A percentile compares a stretch with the other conserved stretches of the same genome.
Evolutionary conservation across 2,113 vertebrate species (phyloP).

Genomic region (Ahaetulla prasina): DNA sequence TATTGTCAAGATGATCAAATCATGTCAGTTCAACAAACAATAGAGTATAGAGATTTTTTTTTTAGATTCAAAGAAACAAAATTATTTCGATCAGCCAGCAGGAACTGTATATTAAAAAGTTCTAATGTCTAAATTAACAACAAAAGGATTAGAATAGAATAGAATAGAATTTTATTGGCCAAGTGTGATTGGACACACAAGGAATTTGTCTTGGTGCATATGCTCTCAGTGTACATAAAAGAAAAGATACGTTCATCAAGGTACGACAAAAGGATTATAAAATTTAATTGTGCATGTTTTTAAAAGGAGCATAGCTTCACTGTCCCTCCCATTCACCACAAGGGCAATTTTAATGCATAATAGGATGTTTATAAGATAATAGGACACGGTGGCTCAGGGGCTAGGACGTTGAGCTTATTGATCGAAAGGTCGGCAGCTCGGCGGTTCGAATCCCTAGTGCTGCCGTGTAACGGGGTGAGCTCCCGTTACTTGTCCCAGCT

Average conservation of each 20-base stretch:
- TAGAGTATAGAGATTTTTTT: neutral
- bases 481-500: too few species aligned
- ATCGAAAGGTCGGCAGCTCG: too few species aligned
- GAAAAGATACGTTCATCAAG: too few species aligned
- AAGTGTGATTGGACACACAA: too few species aligned
- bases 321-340: neutral
- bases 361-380: too few species aligned
- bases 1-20: neutral
- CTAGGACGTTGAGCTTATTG: too few species aligned
- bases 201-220: too few species aligned
- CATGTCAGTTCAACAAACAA: neutral
- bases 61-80: neutral
- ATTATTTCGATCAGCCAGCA: neutral
- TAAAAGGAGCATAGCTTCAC: neutral
- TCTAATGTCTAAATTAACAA: neutral
- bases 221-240: too few species aligned
- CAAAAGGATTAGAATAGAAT: neutral
- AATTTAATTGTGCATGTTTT: neutral
- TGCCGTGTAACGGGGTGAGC: too few species aligned
- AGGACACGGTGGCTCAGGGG: too few species aligned
- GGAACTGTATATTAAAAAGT: neutral
- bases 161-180: too few species aligned
- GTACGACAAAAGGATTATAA: neutral
- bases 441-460: too few species aligned
- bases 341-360: neutral